Base-by-base conservation (phyloP, 2,113 vertebrate species). In the Cisticola juncidis region DNA sequence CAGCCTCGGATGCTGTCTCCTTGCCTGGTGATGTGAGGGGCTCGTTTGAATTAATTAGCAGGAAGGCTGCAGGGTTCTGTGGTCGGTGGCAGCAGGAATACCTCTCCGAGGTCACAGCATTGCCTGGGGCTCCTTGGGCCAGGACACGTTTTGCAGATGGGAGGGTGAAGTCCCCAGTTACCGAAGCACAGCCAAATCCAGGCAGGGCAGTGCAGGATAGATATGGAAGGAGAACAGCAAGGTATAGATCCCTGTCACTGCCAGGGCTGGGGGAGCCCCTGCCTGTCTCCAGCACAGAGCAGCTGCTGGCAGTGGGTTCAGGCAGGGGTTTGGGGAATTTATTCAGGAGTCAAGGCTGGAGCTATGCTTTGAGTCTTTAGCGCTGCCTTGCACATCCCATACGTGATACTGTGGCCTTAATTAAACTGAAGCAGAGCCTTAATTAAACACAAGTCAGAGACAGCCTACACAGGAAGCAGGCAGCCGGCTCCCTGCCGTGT, bases 341-440 rank as follows among this genome's bases (percentile, higher is more conserved):
- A 48, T 53, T 66, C 33, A 14, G 65, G 56, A 94, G 36, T 73
- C 62, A 13, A 33, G 74, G 74, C 78, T 88, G 50, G 35, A 89
- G 72, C 73, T 29, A 29, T 21, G 44, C 73, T 96, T 85, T 88
- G 76, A 96, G 69, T 95, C 86, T 74, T 70, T 82, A 69, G 79
- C 5, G 4, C 88, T 83, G 92, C 88, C 72, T 95, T 17, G 2
- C 28, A 2, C 76, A 86, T 92, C 95, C 94, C 91, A 71, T 96
- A 91, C 31, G 12, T 80, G 96, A 83, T 94, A 94, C 68, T 3
- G 5, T 82, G 94, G 90, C 94, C 91, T 96, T 97, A 96, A 96
- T 97, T 96, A 96, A 96, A 95, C 92, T 0, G 0, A 88, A 95
- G 82, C 7, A 3, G 72, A 95, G 88, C 95, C 88, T 95, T 95